Percentiles rank a stretch among this genome's conserved stretches.
Evolutionary conservation across 1,140 invertebrate genomes (phyloP).

Genomic region (Marisa cornuarietis): DNA sequence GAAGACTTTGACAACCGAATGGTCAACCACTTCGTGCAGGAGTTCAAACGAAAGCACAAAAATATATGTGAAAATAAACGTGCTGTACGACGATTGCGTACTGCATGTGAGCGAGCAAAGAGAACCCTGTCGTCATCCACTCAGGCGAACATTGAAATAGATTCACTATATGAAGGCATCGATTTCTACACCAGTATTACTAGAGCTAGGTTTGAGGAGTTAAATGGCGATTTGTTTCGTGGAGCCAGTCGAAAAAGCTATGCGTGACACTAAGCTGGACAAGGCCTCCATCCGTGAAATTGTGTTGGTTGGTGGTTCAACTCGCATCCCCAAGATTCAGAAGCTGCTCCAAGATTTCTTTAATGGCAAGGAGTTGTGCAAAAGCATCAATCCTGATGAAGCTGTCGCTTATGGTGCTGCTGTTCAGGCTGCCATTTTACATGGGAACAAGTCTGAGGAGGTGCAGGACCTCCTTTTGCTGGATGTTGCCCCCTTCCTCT

Average conservation of each 20-base stretch:
- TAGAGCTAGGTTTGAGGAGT: slow-evolving; percentile 64
- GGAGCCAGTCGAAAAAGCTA: slow-evolving; percentile 93
- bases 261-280: slow-evolving; percentile 93
- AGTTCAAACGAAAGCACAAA: slow-evolving; percentile 98
- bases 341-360: slow-evolving; percentile 94
- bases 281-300: slow-evolving; percentile 93
- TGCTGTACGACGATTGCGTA: slow-evolving; percentile 88
- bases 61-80: slow-evolving; percentile 90
- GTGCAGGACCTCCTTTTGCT: slow-evolving; percentile 90
- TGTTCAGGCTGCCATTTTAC: slow-evolving; percentile 84
- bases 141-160: slow-evolving; percentile 81
- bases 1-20: slow-evolving; percentile 99
- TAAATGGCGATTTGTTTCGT: slow-evolving; percentile 90
- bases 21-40: slow-evolving; percentile 95
- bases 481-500: slow-evolving; percentile 92
- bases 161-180: slow-evolving; percentile 93
- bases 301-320: slow-evolving; percentile 97
- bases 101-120: slow-evolving; percentile 95
- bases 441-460: slow-evolving; percentile 93
- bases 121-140: slow-evolving; percentile 93
- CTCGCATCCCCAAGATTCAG: slow-evolving; percentile 97
- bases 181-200: slow-evolving; percentile 81
- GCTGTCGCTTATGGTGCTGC: slow-evolving; percentile 81
- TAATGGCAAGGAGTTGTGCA: slow-evolving; percentile 97
- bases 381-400: slow-evolving; percentile 84